Base-by-base conservation (phyloP, 2,797 vertebrate species). In the Oceanodroma leucorhoa region DNA sequence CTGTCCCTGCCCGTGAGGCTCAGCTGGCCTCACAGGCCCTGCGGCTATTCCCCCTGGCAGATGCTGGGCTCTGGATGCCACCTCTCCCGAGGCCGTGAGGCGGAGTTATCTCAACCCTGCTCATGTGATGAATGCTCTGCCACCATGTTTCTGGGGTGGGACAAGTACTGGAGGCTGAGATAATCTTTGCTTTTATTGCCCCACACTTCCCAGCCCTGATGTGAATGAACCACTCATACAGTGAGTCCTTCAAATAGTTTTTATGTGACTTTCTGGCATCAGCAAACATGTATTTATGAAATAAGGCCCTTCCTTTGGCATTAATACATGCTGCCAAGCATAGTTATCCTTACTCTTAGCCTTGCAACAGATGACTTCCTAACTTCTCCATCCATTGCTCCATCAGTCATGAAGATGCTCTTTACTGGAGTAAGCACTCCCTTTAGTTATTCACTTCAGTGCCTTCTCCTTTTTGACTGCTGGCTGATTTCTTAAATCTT, bases 321-420 rank as follows among this genome's bases (percentile, higher is more conserved):
- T 55, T 51, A 71, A 60, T 46, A 57, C 23, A 34, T 0, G 0
- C 34, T 57, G 11, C n/a, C 27, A 50, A 65, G 13, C 14, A 54
- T 40, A 57, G 30, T 26, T 76, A 9, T 50, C 32, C 27, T 26
- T 79, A 30, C 16, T 65, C 14, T 61, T 32, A 79, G 19, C 41
- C 21, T 69, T 18, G 40, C 11, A 13, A 40, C 4, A 34, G 36
- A 50, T 3, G 1, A 30, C 12, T 50, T 91, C 32, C 11, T 83
- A 62, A 58, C 15, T 80, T 51, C 34, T 82, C 23, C 51, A 73
- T 11, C 48, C 34, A 15, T 11, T 86, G 43, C 21, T 80, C 32
- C 46, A 34, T 9, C 54, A 61, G 30, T n/a, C 87, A 54, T 30
- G 71, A 9, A 46, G 58, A 46, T 55, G 29, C 14, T 76, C 21